phyloP scores from a whole-genome alignment of 1,140 invertebrate species.

The Archivesica marissinica region DNA sequence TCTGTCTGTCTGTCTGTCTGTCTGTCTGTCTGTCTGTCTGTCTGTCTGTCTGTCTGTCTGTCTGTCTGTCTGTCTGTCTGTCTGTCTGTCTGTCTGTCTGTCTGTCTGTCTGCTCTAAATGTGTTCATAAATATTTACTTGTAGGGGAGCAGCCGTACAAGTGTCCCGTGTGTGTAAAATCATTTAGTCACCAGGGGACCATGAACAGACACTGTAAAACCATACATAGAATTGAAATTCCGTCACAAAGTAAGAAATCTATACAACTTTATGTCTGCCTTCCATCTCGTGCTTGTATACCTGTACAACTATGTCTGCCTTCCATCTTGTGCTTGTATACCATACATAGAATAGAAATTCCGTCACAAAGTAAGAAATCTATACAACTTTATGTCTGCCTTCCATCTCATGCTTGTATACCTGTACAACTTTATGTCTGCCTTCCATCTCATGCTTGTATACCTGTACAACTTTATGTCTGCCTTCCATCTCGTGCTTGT shows the following conservation, averaged over 20 bases:
- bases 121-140: neutral
- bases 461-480: no score
- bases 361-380: constrained; percentile 27
- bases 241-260: constrained; percentile 38
- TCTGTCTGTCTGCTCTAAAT: neutral
- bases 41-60: no score
- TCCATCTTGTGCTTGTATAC: no score
- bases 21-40: no score
- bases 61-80: no score
- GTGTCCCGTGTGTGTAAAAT: constrained; percentile 49
- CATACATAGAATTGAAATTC: constrained; percentile 41
- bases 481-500: no score
- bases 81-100: neutral
- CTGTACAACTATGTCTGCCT: no score
- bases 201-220: constrained; percentile 61
- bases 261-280: neutral
- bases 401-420: no score
- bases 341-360: constrained; percentile 23
- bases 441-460: no score
- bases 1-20: no score
- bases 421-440: no score
- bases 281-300: neutral
- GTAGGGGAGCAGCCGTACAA: constrained; percentile 54
- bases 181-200: constrained; percentile 57
- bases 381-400: no score